These are phyloP conservation scores for Galago senegalensis DNA, from an alignment of 2,797 vertebrate genomes.

Conservation along the genomic window DNA sequence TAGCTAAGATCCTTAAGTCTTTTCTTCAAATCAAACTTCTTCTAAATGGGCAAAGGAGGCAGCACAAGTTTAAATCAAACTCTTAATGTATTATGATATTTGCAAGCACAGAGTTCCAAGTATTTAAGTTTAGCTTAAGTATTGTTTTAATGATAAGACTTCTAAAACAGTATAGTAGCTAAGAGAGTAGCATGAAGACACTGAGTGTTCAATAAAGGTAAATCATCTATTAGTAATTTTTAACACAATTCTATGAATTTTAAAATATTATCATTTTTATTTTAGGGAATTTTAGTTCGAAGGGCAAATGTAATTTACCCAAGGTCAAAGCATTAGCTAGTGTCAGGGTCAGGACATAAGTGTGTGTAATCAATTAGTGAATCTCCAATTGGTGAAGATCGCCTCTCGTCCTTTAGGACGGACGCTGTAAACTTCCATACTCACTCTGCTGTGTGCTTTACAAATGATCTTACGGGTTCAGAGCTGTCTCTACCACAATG, in stretches of 20 bases:
- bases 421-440: background rate
- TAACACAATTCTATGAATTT: background rate
- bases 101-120: background rate
- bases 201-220: background rate
- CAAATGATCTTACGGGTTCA: constrained; percentile 28
- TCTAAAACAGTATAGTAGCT: constrained; percentile 11
- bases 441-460: constrained; percentile 18
- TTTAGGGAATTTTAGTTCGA: constrained; percentile 16
- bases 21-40: constrained; percentile 36
- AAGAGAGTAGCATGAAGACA: background rate
- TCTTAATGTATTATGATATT: background rate
- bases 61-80: constrained; percentile 11
- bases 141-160: background rate
- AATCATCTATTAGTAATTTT: background rate
- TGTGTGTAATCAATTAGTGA: background rate
- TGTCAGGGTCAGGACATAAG: background rate
- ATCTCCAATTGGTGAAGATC: background rate
- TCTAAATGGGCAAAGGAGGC: background rate
- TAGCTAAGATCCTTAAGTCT: background rate
- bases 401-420: background rate
- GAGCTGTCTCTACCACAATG: background rate
- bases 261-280: background rate
- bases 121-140: constrained; percentile 38
- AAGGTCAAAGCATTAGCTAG: background rate
- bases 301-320: background rate